Conservation (phyloP, 37 sponge, comb jelly and placozoan genomes). For the Chondrosia reniformis region DNA sequence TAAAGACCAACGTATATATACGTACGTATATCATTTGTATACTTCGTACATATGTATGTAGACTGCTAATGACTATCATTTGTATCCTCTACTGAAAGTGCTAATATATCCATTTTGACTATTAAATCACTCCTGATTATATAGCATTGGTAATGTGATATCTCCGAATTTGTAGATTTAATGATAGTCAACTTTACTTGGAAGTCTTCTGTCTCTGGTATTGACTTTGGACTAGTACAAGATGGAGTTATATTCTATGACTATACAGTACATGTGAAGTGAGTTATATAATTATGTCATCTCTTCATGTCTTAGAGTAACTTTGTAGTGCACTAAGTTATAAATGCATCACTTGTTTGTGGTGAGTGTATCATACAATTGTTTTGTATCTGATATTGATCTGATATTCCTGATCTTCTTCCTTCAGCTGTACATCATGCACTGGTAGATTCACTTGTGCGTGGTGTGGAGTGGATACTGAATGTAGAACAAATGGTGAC, state of each 20-base stretch:
- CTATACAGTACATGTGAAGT: not conserved
- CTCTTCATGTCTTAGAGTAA: not conserved
- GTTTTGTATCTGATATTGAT: too few relatives aligned
- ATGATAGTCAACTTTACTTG: not conserved
- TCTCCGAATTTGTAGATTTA: not conserved
- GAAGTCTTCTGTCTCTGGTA: not conserved
- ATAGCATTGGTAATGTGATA: not conserved
- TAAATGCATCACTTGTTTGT: too few relatives aligned
- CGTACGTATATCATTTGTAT: too few relatives aligned
- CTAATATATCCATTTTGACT: too few relatives aligned
- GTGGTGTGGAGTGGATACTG: slow-evolving; percentile 8
- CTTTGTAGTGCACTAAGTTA: not conserved
- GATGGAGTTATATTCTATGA: not conserved
- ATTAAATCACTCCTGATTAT: not conserved
- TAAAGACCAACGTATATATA: too few relatives aligned
- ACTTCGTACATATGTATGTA: not conserved
- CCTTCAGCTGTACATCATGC: slow-evolving; percentile 12
- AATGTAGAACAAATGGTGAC: slow-evolving; percentile 1
- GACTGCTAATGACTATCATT: not conserved
- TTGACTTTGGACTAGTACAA: slow-evolving; percentile 14
- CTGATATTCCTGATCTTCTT: too few relatives aligned
- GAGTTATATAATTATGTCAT: not conserved
- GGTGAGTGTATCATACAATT: too few relatives aligned
- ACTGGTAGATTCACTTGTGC: not conserved
- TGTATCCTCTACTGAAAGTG: not conserved